Conservation (phyloP, 1,140 invertebrate genomes). For the Cherax destructor region DNA sequence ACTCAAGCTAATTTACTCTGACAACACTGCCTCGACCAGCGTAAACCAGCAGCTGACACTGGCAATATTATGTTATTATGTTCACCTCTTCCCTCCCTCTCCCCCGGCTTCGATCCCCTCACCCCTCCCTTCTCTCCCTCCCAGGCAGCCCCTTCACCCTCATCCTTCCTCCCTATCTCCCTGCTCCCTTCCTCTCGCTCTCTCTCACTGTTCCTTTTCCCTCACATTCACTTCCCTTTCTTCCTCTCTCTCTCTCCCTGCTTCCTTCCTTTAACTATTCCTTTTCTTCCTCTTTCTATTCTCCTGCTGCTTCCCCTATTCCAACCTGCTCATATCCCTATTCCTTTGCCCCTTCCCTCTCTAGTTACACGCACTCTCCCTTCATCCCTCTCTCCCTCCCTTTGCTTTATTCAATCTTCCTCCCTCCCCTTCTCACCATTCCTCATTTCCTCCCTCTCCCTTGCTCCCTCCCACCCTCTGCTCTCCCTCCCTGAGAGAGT, state of each 20-base stretch:
- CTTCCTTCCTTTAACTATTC: background rate
- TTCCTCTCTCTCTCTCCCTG: background rate
- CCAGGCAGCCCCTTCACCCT: background rate
- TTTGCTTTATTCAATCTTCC: background rate
- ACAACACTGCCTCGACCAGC: no score
- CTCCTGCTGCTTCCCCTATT: background rate
- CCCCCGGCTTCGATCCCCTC: background rate
- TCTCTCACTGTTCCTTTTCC: background rate
- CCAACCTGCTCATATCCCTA: background rate
- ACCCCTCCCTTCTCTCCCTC: no score
- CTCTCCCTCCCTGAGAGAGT: constrained; percentile 35
- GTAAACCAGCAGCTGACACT: no score
- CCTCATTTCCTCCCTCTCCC: no score
- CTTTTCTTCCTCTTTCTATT: background rate
- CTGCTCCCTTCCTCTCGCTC: no score
- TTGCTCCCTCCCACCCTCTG: background rate
- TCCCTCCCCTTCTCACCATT: background rate
- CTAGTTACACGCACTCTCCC: background rate
- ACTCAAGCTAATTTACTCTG: no score
- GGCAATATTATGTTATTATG: constrained; percentile 38
- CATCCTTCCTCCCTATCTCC: background rate
- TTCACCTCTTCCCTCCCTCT: background rate
- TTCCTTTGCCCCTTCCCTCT: background rate
- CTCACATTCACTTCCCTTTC: background rate
- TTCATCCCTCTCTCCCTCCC: background rate